Conservation (phyloP, 2,888 invertebrate genomes). For the Mantis religiosa region DNA sequence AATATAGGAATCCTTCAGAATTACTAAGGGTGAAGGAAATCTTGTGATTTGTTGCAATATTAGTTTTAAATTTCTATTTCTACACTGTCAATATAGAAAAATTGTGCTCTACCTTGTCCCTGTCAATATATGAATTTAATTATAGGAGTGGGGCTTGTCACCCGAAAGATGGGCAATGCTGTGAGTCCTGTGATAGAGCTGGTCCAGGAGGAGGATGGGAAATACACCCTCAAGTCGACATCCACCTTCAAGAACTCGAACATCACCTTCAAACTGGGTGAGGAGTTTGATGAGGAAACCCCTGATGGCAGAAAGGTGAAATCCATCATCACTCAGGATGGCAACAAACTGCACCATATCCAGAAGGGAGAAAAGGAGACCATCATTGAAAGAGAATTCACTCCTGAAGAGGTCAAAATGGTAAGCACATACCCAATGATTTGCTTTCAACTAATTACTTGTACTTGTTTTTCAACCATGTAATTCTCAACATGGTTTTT, state of each 20-base stretch:
- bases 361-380: conserved; percentile 68
- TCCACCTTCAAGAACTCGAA: conserved; percentile 87
- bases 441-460: background rate
- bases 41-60: too few species aligned
- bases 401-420: conserved; percentile 69
- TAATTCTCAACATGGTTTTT: background rate
- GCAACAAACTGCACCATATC: conserved; percentile 73
- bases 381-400: conserved; percentile 69
- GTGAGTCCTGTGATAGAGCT: conserved; percentile 83
- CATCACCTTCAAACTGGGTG: conserved; percentile 77
- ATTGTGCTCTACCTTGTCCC: too few species aligned
- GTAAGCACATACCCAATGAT: conserved; percentile 48
- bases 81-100: too few species aligned
- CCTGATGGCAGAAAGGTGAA: conserved; percentile 83
- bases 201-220: conserved; percentile 55
- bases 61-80: too few species aligned
- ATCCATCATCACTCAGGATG: conserved; percentile 70
- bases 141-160: conserved; percentile 81
- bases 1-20: too few species aligned
- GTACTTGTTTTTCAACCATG: too few species aligned
- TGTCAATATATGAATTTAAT: conserved; percentile 15
- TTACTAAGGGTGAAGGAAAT: too few species aligned
- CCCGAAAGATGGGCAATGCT: conserved; percentile 80
- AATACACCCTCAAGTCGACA: conserved; percentile 70
- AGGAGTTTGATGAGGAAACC: conserved; percentile 87